Evolutionary conservation across 35 echinoderm and acorn worm species (phyloP).

Genomic region (Holothuria glaberrima): DNA sequence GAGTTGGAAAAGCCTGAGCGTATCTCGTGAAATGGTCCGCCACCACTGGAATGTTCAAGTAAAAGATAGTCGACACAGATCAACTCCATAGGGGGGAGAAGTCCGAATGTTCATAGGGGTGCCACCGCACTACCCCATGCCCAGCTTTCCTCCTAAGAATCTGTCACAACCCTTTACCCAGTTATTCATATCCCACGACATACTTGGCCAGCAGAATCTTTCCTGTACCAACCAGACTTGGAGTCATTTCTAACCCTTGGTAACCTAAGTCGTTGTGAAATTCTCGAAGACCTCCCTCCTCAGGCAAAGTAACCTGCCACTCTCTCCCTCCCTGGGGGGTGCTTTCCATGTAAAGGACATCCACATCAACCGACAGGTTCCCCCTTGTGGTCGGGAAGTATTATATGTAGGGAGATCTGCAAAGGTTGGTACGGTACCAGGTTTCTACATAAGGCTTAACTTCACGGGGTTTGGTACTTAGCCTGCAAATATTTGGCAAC

Average conservation of each 20-base stretch:
- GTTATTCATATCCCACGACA: not conserved
- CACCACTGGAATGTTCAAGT: slow-evolving; percentile 42
- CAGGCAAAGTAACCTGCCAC: too few relatives aligned
- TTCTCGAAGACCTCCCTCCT: too few relatives aligned
- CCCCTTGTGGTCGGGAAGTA: too few relatives aligned
- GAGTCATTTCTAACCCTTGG: not conserved
- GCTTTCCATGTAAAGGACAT: too few relatives aligned
- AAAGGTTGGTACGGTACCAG: too few relatives aligned
- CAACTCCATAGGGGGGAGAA: slow-evolving; percentile 22
- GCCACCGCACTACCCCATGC: not conserved
- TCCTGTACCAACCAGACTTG: not conserved
- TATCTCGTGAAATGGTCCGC: slow-evolving; percentile 59
- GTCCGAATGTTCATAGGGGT: slow-evolving; percentile 11
- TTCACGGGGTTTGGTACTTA: too few relatives aligned
- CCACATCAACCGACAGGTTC: too few relatives aligned
- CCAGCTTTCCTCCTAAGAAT: slow-evolving; percentile 1
- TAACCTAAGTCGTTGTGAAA: not conserved
- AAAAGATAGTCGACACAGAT: not conserved
- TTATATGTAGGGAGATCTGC: too few relatives aligned
- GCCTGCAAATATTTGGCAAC: too few relatives aligned
- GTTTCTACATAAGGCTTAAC: too few relatives aligned
- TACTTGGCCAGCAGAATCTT: slow-evolving; percentile 28
- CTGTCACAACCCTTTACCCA: not conserved
- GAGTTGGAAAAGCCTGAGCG: slow-evolving; percentile 47
- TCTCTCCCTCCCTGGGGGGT: too few relatives aligned